These are phyloP conservation scores for Esox niger DNA, from an alignment of 2,113 vertebrate species.

Conservation along the genomic window DNA sequence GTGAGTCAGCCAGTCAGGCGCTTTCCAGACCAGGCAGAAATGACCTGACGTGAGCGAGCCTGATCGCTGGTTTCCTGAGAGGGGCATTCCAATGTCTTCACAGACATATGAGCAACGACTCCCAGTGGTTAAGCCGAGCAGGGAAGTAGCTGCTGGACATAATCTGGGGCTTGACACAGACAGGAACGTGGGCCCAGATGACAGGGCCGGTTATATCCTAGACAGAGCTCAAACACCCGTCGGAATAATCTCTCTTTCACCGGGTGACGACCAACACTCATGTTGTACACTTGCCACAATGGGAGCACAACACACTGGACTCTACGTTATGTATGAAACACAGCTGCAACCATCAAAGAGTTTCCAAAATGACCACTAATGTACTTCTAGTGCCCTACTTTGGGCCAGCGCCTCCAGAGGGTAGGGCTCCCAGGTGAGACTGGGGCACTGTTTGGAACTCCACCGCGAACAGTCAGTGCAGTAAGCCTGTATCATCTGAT, in stretches of 20 bases:
- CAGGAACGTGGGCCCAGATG: conserved; percentile 65
- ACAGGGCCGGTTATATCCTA: conserved; percentile 73
- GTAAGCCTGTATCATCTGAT: too few relatives aligned
- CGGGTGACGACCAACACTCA: conserved; percentile 52
- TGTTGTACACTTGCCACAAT: background rate
- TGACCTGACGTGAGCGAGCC: conserved; percentile 44
- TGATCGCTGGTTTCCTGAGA: conserved; percentile 64
- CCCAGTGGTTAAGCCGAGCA: conserved; percentile 76
- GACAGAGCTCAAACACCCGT: conserved; percentile 66
- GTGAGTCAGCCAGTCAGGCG: conserved; percentile 52
- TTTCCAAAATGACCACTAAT: too few relatives aligned
- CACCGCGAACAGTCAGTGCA: too few relatives aligned
- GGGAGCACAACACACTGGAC: conserved; percentile 45
- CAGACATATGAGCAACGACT: conserved; percentile 79
- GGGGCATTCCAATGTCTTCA: conserved; percentile 77
- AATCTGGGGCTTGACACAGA: conserved; percentile 69
- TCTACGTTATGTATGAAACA: conserved; percentile 33
- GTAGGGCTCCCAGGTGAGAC: too few relatives aligned
- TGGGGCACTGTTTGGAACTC: too few relatives aligned
- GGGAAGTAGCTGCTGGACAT: conserved; percentile 73
- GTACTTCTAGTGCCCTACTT: too few relatives aligned
- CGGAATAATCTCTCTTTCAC: conserved; percentile 54
- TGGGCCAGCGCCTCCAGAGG: too few relatives aligned
- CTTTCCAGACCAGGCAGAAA: too few relatives aligned
- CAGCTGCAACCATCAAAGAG: too few relatives aligned